These are phyloP conservation scores for Darevskia mixta DNA, from an alignment of 2,797 vertebrate species.

Conservation along the genomic window DNA sequence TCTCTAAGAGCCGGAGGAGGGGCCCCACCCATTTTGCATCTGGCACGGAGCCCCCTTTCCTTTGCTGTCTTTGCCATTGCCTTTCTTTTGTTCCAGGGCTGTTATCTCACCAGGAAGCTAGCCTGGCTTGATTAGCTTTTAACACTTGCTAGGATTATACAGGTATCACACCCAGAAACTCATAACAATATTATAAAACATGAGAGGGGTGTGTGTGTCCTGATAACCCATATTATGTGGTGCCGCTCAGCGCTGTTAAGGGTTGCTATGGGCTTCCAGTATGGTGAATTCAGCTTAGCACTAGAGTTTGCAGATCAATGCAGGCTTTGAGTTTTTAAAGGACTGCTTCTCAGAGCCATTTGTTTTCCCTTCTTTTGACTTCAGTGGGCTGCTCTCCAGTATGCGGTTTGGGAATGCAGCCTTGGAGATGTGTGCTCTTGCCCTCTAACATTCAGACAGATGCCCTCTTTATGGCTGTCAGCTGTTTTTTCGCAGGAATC, in stretches of 20 bases:
- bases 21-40: too few relatives aligned
- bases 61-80: too few relatives aligned
- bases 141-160: too few relatives aligned
- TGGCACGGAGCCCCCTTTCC: too few relatives aligned
- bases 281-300: background rate
- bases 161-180: too few relatives aligned
- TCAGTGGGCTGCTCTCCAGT: background rate
- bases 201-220: too few relatives aligned
- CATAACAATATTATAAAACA: too few relatives aligned
- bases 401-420: background rate
- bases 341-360: background rate
- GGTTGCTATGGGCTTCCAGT: background rate
- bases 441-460: background rate
- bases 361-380: background rate
- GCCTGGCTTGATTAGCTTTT: too few relatives aligned
- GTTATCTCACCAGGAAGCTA: too few relatives aligned
- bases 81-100: too few relatives aligned
- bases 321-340: background rate
- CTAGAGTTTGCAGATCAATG: background rate
- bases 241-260: background rate
- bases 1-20: too few relatives aligned
- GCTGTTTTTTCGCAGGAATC: constrained; percentile 10
- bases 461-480: constrained; percentile 16
- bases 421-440: background rate
- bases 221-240: background rate